Conservation (phyloP, 2,888 invertebrate species). For the Kryphioiulus occultus region DNA sequence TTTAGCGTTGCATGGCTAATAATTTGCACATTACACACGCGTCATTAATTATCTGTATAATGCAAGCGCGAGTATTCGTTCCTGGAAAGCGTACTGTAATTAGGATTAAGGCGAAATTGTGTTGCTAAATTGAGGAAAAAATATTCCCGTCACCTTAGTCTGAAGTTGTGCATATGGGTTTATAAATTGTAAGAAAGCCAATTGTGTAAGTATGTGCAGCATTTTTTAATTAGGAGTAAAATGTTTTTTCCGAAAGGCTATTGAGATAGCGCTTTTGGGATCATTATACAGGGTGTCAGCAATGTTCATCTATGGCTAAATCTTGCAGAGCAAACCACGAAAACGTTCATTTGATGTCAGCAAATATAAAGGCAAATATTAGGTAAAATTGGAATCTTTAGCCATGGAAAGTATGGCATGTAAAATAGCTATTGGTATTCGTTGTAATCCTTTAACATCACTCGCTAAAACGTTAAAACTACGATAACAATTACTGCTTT, state of each 20-base stretch:
- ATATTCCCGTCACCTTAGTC: neutral
- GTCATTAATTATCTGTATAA: conserved; percentile 2
- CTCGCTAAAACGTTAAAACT: too few species aligned
- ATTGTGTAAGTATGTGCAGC: neutral
- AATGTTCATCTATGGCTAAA: too few species aligned
- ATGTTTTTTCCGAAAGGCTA: neutral
- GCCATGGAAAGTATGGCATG: too few species aligned
- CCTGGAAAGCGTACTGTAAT: neutral
- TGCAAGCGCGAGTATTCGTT: neutral
- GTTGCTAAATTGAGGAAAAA: conserved; percentile 11
- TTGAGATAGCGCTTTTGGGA: neutral
- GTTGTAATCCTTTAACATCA: too few species aligned
- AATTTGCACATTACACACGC: conserved; percentile 12
- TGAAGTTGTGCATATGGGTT: neutral
- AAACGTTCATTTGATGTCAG: too few species aligned
- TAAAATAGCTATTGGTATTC: too few species aligned
- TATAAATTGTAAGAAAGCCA: neutral
- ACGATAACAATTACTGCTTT: too few species aligned
- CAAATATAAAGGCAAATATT: too few species aligned
- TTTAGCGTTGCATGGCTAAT: conserved; percentile 19
- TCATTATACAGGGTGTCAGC: neutral
- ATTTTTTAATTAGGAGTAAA: neutral
- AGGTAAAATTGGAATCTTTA: too few species aligned
- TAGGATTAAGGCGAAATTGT: conserved; percentile 20
- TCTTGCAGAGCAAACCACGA: too few species aligned